Base-by-base conservation (phyloP, 35 echinoderm and acorn worm genomes). In the Amphiura filiformis region DNA sequence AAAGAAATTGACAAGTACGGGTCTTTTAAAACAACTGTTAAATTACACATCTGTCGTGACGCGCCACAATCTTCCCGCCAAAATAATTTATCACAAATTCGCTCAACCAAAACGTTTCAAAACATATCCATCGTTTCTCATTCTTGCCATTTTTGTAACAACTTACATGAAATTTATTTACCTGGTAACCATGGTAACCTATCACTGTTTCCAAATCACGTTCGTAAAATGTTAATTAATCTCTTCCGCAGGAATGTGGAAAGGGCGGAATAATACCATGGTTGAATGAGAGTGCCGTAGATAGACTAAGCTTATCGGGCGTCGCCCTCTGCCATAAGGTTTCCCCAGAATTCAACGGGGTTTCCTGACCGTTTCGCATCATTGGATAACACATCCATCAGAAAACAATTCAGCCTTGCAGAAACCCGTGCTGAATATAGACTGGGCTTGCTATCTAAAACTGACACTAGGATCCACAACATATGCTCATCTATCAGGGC, bases 341-440 rank as follows among this genome's bases (percentile, higher is more conserved):
- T 70, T 30, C 61, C 61, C 17, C 26, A 18, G 28, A 70, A 70
- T 70, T 70, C 61, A 26, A 30, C 61, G 15, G 28, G 61, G 61
- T 70, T 70, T 70, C 61, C 61, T 70, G 61, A 70, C 61, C 61
- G 61, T 70, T 70, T 70, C 61, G 61, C 61, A 30, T 30, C 61
- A 70, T 70, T 70, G 61, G 28, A 5, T 26, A 3, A 23, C 26
- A 70, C 61, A 70, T 70, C 61, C 61, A 70, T 70, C 61, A 70
- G 3, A 70, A 70, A 70, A 70, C 61, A 70, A 70, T 23, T 70
- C 61, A 30, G 1, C 61, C 61, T 70, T 70, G 28, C 7, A 70
- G 61, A 11, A 47, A 9, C 41, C 41, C 41, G n/a, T n/a, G n/a
- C n/a, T n/a, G n/a, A n/a, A n/a, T n/a, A n/a, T n/a, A n/a, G n/a